Evolutionary conservation across 2,797 vertebrate genomes (phyloP), one percentile per base, ranked within the genome.

Genomic region (Chloroceryle amazona): DNA sequence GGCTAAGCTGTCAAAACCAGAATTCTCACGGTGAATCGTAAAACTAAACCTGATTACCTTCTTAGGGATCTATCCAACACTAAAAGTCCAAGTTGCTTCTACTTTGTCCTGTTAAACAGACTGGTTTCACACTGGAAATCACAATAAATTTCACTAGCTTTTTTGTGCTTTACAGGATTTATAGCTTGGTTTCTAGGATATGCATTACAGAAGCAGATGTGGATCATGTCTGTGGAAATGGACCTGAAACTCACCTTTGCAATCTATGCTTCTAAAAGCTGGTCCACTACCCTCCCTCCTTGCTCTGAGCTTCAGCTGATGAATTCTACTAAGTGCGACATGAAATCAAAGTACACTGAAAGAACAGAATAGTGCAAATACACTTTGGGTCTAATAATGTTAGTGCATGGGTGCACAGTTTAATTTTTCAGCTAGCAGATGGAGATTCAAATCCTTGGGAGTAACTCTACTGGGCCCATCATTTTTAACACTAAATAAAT

Each of bases 401-500:
- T n/a, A n/a, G n/a, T n/a, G n/a, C n/a, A n/a, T n/a, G n/a, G n/a
- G n/a, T n/a, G n/a, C n/a, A n/a, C n/a, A 90, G 9, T 83, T 93
- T 63, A 75, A 61, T 90, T 89, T 67, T 93, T 89, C 65, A 80
- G 44, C 37, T 90, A 71, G 44, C 66, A 89, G 62, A 51, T 18
- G 9, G 49, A 49, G 16, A 93, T 16, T 11, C 23, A 93, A 70
- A 39, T 76, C 78, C 41, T 52, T 44, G n/a, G 35, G 52, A 80
- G 19, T 39, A 79, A 46, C 31, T 65, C 37, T n/a, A 28, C 17
- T 18, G 25, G 33, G 3, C 9, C 10, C 7, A 62, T 81, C 18
- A 70, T 37, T 89, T 93, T 61, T 78, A 10, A 74, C 21, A 96
- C 67, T 68, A 95, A 94, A 84, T 68, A 95, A 94, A 84, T 39